These are phyloP conservation scores for Noctua comes DNA, from an alignment of 2,888 invertebrate genomes.

Conservation along the genomic window DNA sequence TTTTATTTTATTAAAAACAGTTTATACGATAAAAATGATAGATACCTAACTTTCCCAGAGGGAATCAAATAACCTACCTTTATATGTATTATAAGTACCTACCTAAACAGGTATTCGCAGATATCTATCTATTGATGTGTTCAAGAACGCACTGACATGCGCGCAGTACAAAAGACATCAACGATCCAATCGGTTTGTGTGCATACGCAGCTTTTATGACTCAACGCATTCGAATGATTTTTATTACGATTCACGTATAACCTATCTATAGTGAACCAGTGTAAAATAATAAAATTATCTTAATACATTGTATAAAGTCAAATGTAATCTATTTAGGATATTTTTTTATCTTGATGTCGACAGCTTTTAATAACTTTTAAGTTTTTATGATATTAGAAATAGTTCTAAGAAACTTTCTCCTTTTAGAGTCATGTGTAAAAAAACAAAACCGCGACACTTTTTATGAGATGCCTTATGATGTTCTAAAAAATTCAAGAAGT, in stretches of 20 bases:
- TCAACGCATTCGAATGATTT: conserved; percentile 17
- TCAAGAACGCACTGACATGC: not conserved
- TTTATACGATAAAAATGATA: not conserved
- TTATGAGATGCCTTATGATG: conserved; percentile 82
- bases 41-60: conserved; percentile 1
- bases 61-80: not conserved
- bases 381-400: not conserved
- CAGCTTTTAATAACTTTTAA: not conserved
- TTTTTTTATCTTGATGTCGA: not conserved
- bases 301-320: not conserved
- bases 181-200: conserved; percentile 68
- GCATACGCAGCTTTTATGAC: conserved; percentile 41
- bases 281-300: not conserved
- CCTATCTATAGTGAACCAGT: not conserved
- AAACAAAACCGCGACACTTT: conserved; percentile 82
- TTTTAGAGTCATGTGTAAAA: conserved; percentile 72
- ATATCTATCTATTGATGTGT: not conserved
- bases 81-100: not conserved
- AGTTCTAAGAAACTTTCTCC: conserved; percentile 73
- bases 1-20: not conserved
- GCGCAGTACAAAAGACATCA: conserved; percentile 84
- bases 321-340: not conserved
- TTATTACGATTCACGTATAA: not conserved
- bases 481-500: conserved; percentile 78
- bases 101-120: not conserved